Base-by-base conservation (phyloP, 2,797 vertebrate species). In the Nannoperca obscura region DNA sequence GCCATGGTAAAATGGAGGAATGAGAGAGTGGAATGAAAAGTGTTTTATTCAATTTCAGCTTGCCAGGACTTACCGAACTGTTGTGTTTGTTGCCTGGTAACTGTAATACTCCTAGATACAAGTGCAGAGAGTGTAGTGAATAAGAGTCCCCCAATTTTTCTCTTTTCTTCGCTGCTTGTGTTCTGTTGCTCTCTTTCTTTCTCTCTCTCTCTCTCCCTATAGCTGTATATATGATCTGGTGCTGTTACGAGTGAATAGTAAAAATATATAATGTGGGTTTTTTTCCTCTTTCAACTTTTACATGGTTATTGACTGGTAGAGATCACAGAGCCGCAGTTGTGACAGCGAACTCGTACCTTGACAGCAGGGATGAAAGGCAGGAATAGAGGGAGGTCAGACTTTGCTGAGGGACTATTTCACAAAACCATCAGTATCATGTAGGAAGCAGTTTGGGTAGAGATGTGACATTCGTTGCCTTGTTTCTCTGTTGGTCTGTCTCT, bases 71-170 rank as follows among this genome's bases (percentile, higher is more conserved):
- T 82, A 82, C 78, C 69, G 62, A 92, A 89, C 80, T 92, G 88
- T 93, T 92, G 79, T 91, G 81, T 69, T 2, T 75, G 91, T 93
- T 92, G 92, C 93, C 85, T 93, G 86, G 92, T 86, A 92, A 92
- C 91, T 86, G 91, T 86, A 90, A 88, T 78, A 74, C 83, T 85
- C 46, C 1, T 68, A 85, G 71, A 91, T 81, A 77, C 74, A 83
- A 88, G 81, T 82, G 83, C 52, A 73, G 52, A 71, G 73, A 83
- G 73, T 78, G 63, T 76, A 70, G 75, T 83, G 82, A 86, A 86
- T 68, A 84, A 68, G 71, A 74, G 71, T 86, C 62, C 71, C 61
- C 72, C 72, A 60, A 64, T 76, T 79, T 86, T 74, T 61, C 59
- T 81, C 42, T 80, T 64, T 80, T 80, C 57, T 55, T 81, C 53